Conservation (phyloP, 2,888 invertebrate genomes). For the Trissolcus japonicus region DNA sequence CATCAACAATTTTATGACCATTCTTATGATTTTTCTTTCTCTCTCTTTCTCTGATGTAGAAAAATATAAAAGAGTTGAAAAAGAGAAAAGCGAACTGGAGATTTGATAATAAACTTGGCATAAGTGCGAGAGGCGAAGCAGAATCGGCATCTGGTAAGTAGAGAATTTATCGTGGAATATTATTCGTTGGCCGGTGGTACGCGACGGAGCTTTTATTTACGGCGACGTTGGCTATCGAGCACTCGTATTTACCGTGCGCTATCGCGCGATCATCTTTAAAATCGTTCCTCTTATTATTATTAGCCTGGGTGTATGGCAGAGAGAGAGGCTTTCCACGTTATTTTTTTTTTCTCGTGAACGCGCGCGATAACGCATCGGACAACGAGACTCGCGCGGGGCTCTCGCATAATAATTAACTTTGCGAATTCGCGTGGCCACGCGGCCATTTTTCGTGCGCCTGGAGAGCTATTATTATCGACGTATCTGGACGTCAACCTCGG, state of each 20-base stretch:
- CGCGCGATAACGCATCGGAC: not conserved
- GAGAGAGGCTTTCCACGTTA: too few species aligned
- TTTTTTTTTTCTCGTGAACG: too few species aligned
- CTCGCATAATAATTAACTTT: conserved; percentile 16
- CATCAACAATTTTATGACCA: too few species aligned
- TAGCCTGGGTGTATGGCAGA: not conserved
- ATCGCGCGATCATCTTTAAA: conserved; percentile 57
- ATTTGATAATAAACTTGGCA: conserved; percentile 27
- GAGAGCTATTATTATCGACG: conserved; percentile 49
- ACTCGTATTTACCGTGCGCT: conserved; percentile 45
- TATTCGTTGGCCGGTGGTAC: conserved; percentile 16
- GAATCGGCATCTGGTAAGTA: conserved; percentile 47
- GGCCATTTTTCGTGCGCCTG: conserved; percentile 19
- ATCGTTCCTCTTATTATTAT: conserved; percentile 43
- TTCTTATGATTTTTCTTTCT: too few species aligned
- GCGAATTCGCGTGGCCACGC: conserved; percentile 17
- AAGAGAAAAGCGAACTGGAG: not conserved
- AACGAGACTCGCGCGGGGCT: not conserved
- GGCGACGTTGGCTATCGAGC: conserved; percentile 41
- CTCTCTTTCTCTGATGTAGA: too few species aligned
- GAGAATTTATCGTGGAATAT: conserved; percentile 47
- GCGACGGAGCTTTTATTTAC: conserved; percentile 53
- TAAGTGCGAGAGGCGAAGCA: conserved; percentile 17
- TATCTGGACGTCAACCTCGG: conserved; percentile 53
- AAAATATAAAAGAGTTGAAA: too few species aligned